These are phyloP conservation scores for Melanaphis sacchari DNA, from an alignment of 1,140 invertebrate species.

Conservation along the genomic window DNA sequence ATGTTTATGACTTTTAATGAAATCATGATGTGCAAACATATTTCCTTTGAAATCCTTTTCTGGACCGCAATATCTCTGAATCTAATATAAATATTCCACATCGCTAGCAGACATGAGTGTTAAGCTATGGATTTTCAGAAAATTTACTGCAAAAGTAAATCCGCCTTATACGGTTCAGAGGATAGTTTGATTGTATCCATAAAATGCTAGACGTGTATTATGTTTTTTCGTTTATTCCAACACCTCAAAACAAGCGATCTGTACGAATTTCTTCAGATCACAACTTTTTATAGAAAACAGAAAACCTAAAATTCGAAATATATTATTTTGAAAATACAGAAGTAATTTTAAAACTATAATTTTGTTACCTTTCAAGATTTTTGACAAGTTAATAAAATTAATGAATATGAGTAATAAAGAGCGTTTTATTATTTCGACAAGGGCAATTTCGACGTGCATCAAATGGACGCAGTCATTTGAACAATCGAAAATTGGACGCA, in stretches of 20 bases:
- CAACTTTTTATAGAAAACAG: constrained; percentile 21
- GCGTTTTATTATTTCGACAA: too few relatives aligned
- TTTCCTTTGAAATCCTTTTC: constrained; percentile 3
- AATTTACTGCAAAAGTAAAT: constrained; percentile 1
- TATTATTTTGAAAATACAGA: neutral
- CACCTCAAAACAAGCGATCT: neutral
- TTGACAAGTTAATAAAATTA: neutral
- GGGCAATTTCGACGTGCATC: too few relatives aligned
- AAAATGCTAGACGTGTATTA: neutral
- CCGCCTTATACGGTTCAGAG: constrained; percentile 13
- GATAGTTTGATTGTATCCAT: constrained; percentile 40
- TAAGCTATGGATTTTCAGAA: neutral
- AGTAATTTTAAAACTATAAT: neutral
- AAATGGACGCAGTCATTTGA: too few relatives aligned
- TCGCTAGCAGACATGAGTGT: neutral
- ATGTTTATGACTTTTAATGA: neutral
- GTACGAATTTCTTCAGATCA: neutral
- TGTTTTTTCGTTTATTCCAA: neutral
- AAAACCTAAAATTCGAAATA: neutral
- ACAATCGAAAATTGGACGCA: too few relatives aligned
- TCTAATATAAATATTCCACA: constrained; percentile 25
- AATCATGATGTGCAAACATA: neutral
- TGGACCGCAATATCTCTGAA: neutral
- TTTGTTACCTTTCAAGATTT: neutral
- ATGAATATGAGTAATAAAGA: neutral